Conservation (phyloP, 2,888 invertebrate genomes). For the Diplolepis rosae region DNA sequence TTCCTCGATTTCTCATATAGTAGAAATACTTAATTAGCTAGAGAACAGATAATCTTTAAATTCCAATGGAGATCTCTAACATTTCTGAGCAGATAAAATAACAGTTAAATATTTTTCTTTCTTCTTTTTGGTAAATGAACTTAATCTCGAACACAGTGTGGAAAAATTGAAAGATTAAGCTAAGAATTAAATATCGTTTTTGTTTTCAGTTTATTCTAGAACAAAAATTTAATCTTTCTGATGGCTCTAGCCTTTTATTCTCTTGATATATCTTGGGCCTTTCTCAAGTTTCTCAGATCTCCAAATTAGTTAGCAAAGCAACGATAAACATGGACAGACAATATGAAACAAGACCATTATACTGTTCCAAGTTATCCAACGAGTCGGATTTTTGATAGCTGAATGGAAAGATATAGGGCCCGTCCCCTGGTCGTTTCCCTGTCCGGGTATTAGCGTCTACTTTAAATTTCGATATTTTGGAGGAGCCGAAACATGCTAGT, state of each 20-base stretch:
- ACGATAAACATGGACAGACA: neutral
- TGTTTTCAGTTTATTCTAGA: neutral
- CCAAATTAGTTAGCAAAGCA: neutral
- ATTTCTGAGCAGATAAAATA: neutral
- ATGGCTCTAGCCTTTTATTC: neutral
- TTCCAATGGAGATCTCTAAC: neutral
- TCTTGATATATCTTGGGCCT: neutral
- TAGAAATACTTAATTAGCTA: constrained; percentile 13
- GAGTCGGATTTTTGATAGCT: constrained; percentile 7
- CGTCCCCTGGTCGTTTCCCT: constrained; percentile 6
- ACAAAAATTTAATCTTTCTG: neutral
- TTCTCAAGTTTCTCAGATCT: neutral
- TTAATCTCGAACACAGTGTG: too few relatives aligned
- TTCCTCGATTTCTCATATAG: neutral
- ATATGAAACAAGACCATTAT: constrained; percentile 20
- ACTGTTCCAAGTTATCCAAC: neutral
- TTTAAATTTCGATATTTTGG: constrained; percentile 24
- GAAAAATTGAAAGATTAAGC: too few relatives aligned
- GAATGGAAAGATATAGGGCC: constrained; percentile 20
- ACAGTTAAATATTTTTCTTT: neutral
- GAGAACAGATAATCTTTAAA: constrained; percentile 3
- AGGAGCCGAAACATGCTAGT: constrained; percentile 11
- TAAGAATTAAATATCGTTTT: neutral
- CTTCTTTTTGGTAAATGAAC: neutral
- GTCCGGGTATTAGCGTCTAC: constrained; percentile 18